Base-by-base conservation (phyloP, 2,888 invertebrate genomes). In the Callinectes sapidus region DNA sequence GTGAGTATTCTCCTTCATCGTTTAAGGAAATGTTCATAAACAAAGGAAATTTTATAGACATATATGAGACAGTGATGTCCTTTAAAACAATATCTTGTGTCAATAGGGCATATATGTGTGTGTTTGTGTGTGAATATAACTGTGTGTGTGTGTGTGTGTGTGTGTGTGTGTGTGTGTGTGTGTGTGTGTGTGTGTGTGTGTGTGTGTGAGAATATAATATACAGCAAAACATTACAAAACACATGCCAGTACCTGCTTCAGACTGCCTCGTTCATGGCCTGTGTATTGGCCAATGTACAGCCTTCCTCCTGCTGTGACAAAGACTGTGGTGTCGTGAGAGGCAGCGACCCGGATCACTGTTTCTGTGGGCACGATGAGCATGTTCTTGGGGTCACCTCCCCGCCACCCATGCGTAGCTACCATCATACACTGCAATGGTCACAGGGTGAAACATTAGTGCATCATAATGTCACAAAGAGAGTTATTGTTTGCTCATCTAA, bases 321-420 rank as follows among this genome's bases (percentile, higher is more conserved):
- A 92, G 28, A 93, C 94, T 13, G 94, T 94, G 13, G 66, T 89
- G 18, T 92, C 94, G 23, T 89, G 81, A 32, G 88, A 61, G 10
- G 92, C 92, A 23, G 94, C 94, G 13, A 93, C 92, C 48, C 90
- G 87, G 39, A 94, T 89, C 16, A 94, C 93, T 35, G 92, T 90
- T 87, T 94, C 94, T 39, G 92, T 93, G 28, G 94, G 94, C 55
- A 94, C 87, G 54, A 94, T 94, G 54, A 94, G 92, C 93, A 94
- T 94, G 89, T 93, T 90, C 92, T 48, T 88, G 90, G 92, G 92
- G 91, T 92, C 88, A 42, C 91, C 89, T 91, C 91, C 91, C 92
- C 92, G 88, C 92, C 92, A 90, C 90, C 92, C 92, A 90, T 90
- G 88, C 54, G 90, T 90, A 48, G 91, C 90, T 88, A 91, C 92